phyloP scores from a whole-genome alignment of 2,797 vertebrate genomes.

The Anisognathus igniventris region DNA sequence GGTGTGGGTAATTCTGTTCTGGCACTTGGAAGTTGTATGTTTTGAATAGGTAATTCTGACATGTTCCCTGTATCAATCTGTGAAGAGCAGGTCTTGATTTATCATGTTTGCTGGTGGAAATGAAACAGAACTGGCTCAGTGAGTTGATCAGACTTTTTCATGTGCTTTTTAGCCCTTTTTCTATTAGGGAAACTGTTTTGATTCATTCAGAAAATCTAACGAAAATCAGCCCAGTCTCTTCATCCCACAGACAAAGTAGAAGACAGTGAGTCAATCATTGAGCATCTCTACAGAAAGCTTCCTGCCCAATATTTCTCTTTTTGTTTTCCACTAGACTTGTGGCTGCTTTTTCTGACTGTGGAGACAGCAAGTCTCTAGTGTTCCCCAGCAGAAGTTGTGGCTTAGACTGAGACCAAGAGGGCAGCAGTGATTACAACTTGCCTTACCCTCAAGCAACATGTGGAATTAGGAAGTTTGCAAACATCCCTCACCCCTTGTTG shows the following conservation, averaged over 20 bases:
- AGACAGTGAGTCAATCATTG: not conserved
- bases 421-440: not conserved
- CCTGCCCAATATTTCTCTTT: not conserved
- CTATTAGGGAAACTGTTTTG: not conserved
- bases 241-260: not conserved
- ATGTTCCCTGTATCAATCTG: constrained; percentile 47
- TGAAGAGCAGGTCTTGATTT: not conserved
- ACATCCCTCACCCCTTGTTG: not conserved
- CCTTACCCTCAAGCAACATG: not conserved
- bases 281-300: constrained; percentile 2
- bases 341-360: not conserved
- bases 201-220: not conserved
- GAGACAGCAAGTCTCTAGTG: not conserved
- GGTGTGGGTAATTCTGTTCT: not conserved
- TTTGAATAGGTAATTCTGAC: not conserved
- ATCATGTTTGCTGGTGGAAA: not conserved
- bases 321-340: constrained; percentile 19
- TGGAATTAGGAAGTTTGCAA: constrained; percentile 25
- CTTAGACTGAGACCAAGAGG: constrained; percentile 20
- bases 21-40: not conserved
- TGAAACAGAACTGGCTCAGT: not conserved
- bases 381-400: constrained; percentile 7
- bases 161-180: not conserved
- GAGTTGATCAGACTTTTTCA: not conserved
- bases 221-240: not conserved